phyloP scores from a whole-genome alignment of 2,797 vertebrate genomes.

The Lycodopsis pacificus region DNA sequence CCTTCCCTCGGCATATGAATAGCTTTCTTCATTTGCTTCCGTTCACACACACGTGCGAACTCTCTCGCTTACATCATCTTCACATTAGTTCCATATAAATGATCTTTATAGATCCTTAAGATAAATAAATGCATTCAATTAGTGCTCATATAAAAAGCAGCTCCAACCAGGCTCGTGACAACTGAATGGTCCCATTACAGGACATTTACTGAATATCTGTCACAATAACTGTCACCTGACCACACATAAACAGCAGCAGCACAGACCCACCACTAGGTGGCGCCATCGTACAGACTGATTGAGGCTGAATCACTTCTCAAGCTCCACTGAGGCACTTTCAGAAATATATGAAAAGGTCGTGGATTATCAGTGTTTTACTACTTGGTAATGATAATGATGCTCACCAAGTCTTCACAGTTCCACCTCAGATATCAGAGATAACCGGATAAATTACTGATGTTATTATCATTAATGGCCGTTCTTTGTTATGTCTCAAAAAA shows the following conservation, averaged over 20 bases:
- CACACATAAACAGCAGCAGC: not conserved
- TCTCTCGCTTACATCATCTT: not conserved
- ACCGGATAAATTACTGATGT: slow-evolving; percentile 6
- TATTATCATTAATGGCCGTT: slow-evolving; percentile 20
- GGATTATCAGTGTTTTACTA: slow-evolving; percentile 33
- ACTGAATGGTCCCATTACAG: not conserved
- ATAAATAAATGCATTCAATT: not conserved
- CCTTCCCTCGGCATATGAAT: not conserved
- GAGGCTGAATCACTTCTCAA: not conserved
- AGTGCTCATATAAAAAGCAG: not conserved
- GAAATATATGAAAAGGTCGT: not conserved
- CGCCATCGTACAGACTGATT: slow-evolving; percentile 24
- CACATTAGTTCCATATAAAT: not conserved
- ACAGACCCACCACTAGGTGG: slow-evolving; percentile 35
- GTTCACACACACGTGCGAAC: not conserved
- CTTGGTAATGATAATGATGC: slow-evolving; percentile 16
- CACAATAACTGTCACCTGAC: slow-evolving; percentile 13
- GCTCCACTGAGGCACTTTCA: not conserved
- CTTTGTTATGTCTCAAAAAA: slow-evolving; percentile 10
- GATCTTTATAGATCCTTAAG: not conserved
- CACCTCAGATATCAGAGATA: slow-evolving; percentile 4
- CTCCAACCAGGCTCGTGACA: not conserved
- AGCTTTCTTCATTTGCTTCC: not conserved
- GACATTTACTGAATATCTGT: slow-evolving; percentile 12
- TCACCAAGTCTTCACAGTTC: slow-evolving; percentile 3